Base-by-base conservation (phyloP, 2,888 invertebrate species). In the Papilio protenor region DNA sequence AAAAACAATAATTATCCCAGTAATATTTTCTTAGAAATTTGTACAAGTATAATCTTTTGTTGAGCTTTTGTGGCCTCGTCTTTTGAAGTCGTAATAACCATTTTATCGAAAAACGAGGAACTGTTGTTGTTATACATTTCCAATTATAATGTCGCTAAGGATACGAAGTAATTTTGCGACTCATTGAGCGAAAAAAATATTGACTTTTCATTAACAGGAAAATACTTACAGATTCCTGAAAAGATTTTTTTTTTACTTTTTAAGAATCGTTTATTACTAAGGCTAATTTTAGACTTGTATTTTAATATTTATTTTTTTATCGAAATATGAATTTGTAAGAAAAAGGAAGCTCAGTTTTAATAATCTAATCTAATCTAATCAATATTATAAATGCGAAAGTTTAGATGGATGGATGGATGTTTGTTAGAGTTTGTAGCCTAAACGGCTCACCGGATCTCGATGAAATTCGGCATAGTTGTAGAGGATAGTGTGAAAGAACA, bases 151-250 rank as follows among this genome's bases (percentile, higher is more conserved):
- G 61, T 82, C 76, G 79, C 79, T 79, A 73, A 83, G 82, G 84
- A 82, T 84, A 83, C 85, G 83, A 81, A 82, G 85, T 84, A 87
- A 88, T 88, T 87, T 87, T 86, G 85, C 87, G 87, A 85, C 83
- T 80, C 79, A 83, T 82, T 86, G 85, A 72, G 77, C 80, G 78
- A 81, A 81, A 79, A 81, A 81, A 83, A 82, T 83, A 84, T 83
- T 84, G 83, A 82, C 82, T 81, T 81, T 83, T 82, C 84, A 84
- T 82, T 81, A 82, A 81, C 82, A 81, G 80, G 81, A 81, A 45
- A 84, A 83, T 81, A 79, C n/a, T 33, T 49, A 16, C 33, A n/a
- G 49, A 52, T 27, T 52, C 27, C 2, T 0, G 21, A 49, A 70
- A 33, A 71, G 1, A 27, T 71, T 1, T 18, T 27, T 6, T 59